A percentile compares a stretch with the other conserved stretches of the same genome.
These are phyloP conservation scores for Yponomeuta sedellus DNA, from an alignment of 2,888 invertebrate species.

Conservation along the genomic window DNA sequence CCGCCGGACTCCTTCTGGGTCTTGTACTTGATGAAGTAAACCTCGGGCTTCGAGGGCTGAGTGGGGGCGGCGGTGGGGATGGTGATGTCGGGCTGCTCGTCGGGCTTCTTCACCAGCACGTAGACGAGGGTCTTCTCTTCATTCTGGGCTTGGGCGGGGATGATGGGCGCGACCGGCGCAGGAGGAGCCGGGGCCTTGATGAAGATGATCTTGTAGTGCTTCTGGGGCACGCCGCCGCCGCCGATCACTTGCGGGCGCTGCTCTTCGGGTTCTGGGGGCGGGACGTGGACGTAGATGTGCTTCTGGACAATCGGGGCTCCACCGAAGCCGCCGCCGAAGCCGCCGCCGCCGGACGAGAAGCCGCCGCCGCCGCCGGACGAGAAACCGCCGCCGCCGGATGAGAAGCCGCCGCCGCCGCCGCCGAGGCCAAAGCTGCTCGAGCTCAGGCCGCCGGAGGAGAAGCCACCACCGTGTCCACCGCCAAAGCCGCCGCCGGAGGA, in stretches of 20 bases:
- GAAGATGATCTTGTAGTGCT: constrained; percentile 91
- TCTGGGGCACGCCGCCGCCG: constrained; percentile 81
- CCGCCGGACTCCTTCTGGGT: constrained; percentile 77
- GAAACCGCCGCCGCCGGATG: constrained; percentile 29
- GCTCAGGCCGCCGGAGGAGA: constrained; percentile 37
- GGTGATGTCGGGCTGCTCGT: constrained; percentile 87
- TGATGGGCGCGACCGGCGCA: constrained; percentile 84
- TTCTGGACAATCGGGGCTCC: constrained; percentile 81
- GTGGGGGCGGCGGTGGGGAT: constrained; percentile 84
- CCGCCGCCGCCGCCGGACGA: constrained; percentile 38
- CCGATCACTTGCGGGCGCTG: constrained; percentile 80
- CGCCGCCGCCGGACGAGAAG: constrained; percentile 47
- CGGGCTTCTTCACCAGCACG: constrained; percentile 89
- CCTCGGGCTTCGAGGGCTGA: constrained; percentile 87
- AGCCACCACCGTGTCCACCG: constrained; percentile 48
- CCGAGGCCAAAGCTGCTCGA: constrained; percentile 26
- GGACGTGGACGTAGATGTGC: constrained; percentile 90
- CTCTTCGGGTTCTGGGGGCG: constrained; percentile 87
- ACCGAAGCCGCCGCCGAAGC: constrained; percentile 58
- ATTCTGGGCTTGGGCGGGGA: constrained; percentile 84
- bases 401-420: constrained; percentile 30
- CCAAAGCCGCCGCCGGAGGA: constrained; percentile 33
- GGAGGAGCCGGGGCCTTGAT: constrained; percentile 89
- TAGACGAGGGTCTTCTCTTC: constrained; percentile 89
- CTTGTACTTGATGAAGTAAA: constrained; percentile 91